Evolutionary conservation across 2,888 invertebrate genomes (phyloP).

Genomic region (Troides aeacus): DNA sequence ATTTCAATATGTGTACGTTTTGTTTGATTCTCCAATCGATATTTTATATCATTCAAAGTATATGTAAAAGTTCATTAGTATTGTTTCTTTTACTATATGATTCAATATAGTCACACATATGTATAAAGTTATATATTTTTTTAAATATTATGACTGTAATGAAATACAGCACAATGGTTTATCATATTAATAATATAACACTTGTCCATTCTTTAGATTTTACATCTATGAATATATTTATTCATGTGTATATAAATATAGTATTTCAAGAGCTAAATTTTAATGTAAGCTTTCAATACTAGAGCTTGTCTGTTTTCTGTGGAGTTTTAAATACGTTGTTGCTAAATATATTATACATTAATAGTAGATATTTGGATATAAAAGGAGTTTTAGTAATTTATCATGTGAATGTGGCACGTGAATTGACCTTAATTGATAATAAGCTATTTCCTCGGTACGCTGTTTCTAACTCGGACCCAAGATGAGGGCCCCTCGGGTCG

Average conservation of each 20-base stretch:
- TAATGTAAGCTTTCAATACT: neutral
- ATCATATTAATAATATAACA: too few species aligned
- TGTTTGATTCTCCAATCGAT: too few species aligned
- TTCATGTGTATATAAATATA: neutral
- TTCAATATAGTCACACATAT: too few species aligned
- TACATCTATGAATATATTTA: neutral
- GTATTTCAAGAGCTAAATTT: neutral
- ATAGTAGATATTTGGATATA: too few species aligned
- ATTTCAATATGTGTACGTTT: too few species aligned
- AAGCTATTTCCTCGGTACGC: slow-evolving; percentile 16
- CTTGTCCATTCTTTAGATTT: too few species aligned
- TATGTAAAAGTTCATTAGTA: too few species aligned
- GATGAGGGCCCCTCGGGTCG: neutral
- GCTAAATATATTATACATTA: neutral
- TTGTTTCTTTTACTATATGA: too few species aligned
- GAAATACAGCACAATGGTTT: too few species aligned
- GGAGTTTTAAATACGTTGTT: neutral
- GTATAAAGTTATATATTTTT: too few species aligned
- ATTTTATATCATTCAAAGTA: too few species aligned
- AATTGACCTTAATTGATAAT: slow-evolving; percentile 24
- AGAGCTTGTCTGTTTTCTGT: neutral
- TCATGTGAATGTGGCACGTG: slow-evolving; percentile 4
- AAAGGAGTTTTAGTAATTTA: neutral
- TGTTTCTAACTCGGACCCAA: slow-evolving; percentile 16
- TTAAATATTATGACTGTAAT: too few species aligned